Evolutionary conservation across 1,140 invertebrate genomes (phyloP).

Genomic region (Drosophila arawakana): DNA sequence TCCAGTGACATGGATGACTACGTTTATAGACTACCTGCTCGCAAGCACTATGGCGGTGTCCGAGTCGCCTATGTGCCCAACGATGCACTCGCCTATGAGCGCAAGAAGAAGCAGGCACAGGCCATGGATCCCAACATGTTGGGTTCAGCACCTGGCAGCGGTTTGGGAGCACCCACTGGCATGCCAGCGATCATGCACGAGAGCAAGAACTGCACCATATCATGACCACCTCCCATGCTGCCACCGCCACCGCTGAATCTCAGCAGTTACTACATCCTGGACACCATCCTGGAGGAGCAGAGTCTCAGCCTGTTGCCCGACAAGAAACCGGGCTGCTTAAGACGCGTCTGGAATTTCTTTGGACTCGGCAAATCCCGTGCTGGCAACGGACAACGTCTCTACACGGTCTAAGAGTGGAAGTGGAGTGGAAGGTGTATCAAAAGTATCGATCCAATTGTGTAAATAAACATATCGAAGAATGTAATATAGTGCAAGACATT

Average conservation of each 20-base stretch:
- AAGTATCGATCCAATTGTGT: slow-evolving; percentile 33
- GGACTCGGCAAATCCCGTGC: slow-evolving; percentile 56
- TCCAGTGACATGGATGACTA: slow-evolving; percentile 92
- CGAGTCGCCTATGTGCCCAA: slow-evolving; percentile 95
- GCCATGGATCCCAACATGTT: slow-evolving; percentile 43
- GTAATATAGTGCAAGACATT: slow-evolving; percentile 46
- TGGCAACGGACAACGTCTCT: slow-evolving; percentile 47
- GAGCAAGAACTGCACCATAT: slow-evolving; percentile 82
- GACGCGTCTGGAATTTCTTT: slow-evolving; percentile 76
- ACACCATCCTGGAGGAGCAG: slow-evolving; percentile 81
- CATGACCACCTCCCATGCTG: slow-evolving; percentile 82
- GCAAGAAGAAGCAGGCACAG: slow-evolving; percentile 87
- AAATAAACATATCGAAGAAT: slow-evolving; percentile 70
- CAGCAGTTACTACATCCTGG: slow-evolving; percentile 80
- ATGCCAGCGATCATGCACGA: slow-evolving; percentile 66
- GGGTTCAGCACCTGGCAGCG: slow-evolving; percentile 5
- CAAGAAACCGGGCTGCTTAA: slow-evolving; percentile 77
- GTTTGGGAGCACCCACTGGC: slow-evolving; percentile 20
- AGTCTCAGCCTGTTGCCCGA: slow-evolving; percentile 72
- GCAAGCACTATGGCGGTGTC: slow-evolving; percentile 93
- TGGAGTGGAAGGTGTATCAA: not conserved
- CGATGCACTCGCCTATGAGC: slow-evolving; percentile 92
- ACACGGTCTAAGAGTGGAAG: slow-evolving; percentile 49
- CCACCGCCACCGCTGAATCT: slow-evolving; percentile 78
- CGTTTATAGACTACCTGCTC: slow-evolving; percentile 91